A percentile compares a stretch with the other conserved stretches of the same genome.
phyloP scores from a whole-genome alignment of 2,797 vertebrate genomes.

The Gallinago stenura region DNA sequence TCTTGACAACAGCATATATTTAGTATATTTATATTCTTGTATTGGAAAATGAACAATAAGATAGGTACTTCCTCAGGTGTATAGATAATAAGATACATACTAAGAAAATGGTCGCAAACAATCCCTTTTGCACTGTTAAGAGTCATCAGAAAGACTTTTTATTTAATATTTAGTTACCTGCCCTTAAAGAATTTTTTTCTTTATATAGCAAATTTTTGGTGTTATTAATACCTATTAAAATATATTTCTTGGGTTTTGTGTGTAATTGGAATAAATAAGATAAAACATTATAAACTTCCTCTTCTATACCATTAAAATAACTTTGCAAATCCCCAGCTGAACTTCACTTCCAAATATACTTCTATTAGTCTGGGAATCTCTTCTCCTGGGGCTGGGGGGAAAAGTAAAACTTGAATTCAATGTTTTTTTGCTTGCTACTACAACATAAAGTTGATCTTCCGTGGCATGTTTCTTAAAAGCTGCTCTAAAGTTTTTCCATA shows the following conservation, averaged over 20 bases:
- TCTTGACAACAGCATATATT: not conserved
- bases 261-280: not conserved
- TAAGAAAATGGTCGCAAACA: not conserved
- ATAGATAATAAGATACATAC: not conserved
- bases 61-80: not conserved
- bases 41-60: not conserved
- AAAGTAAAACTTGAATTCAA: not conserved
- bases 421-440: conserved; percentile 39
- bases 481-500: conserved; percentile 67
- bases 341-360: conserved; percentile 29
- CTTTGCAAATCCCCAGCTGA: conserved; percentile 14
- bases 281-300: not conserved
- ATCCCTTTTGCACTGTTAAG: not conserved
- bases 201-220: not conserved
- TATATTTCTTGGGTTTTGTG: not conserved
- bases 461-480: conserved; percentile 73
- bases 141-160: not conserved
- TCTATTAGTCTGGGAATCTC: conserved; percentile 50
- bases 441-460: conserved; percentile 77
- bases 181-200: not conserved
- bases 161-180: not conserved
- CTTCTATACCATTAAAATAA: conserved; percentile 17
- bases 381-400: not conserved
- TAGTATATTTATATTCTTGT: not conserved
- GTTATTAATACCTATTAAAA: not conserved